phyloP scores from a whole-genome alignment of 2,888 invertebrate genomes.

The Andrena praecox region DNA sequence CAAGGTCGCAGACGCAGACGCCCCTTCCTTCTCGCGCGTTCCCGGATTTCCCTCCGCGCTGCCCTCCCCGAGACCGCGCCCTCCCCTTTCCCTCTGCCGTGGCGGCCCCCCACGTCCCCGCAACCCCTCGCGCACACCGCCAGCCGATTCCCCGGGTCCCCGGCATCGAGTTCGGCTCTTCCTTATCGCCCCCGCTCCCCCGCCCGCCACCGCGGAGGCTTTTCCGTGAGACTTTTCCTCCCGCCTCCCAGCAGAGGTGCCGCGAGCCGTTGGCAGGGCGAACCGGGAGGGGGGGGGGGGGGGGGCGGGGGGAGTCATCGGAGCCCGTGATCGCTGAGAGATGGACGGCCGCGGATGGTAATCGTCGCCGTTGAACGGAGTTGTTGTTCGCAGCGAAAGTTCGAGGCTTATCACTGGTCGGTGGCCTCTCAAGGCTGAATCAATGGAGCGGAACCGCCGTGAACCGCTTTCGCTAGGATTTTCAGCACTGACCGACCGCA shows the following conservation, averaged over 20 bases:
- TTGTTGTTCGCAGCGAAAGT: not conserved
- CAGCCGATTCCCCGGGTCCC: constrained; percentile 20
- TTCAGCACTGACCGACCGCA: constrained; percentile 13
- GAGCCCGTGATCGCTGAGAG: no score
- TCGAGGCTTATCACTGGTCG: no score
- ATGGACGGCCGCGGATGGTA: no score
- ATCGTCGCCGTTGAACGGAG: no score
- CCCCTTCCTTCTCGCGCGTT: constrained; percentile 55
- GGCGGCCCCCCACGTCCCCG: constrained; percentile 11
- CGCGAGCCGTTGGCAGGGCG: no score
- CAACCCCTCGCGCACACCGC: constrained; percentile 1
- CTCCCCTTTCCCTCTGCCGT: constrained; percentile 28
- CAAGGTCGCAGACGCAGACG: constrained; percentile 71
- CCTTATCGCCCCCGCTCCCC: constrained; percentile 30
- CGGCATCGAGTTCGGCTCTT: constrained; percentile 43
- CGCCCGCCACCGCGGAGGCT: not conserved
- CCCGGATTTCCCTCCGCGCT: constrained; percentile 55
- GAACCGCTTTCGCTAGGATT: constrained; percentile 4
- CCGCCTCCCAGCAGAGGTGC: not conserved
- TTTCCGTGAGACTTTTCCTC: constrained; percentile 16
- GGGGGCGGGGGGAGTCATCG: no score
- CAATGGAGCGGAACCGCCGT: not conserved
- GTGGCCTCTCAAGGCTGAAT: not conserved
- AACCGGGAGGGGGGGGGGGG: no score
- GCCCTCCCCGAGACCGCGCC: constrained; percentile 48